These are phyloP conservation scores for Synaphobranchus kaupii DNA, from an alignment of 2,797 vertebrate genomes.

Conservation along the genomic window DNA sequence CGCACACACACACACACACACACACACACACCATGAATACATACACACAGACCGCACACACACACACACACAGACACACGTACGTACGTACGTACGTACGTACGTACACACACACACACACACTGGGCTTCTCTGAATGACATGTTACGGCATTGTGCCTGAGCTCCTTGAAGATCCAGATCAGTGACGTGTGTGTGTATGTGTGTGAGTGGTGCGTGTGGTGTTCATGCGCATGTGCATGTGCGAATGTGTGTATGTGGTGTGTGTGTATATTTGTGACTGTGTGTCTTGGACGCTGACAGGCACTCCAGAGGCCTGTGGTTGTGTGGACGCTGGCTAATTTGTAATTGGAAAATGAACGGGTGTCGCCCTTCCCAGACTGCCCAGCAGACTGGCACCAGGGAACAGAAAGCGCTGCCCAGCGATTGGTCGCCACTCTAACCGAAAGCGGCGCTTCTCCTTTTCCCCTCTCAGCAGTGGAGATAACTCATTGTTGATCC, in stretches of 20 bases:
- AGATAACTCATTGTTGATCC: constrained; percentile 48
- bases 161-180: constrained; percentile 42
- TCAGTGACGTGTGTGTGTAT: constrained; percentile 18
- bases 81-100: background rate
- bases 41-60: background rate
- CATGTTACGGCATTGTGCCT: constrained; percentile 38
- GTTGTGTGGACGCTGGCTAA: constrained; percentile 43
- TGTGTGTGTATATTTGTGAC: background rate
- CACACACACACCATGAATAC: background rate
- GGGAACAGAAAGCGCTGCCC: constrained; percentile 13
- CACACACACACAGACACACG: background rate
- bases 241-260: constrained; percentile 6
- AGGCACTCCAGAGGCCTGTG: background rate
- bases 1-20: background rate
- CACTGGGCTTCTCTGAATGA: constrained; percentile 21
- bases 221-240: constrained; percentile 13
- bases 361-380: constrained; percentile 49
- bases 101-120: background rate
- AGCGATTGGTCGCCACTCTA: constrained; percentile 44
- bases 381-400: constrained; percentile 44
- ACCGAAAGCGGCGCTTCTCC: constrained; percentile 36
- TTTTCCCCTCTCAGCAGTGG: constrained; percentile 43
- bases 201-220: background rate
- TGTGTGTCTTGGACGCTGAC: background rate
- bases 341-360: constrained; percentile 57